These are phyloP conservation scores for Timema podura DNA, from an alignment of 2,888 invertebrate genomes.

Conservation along the genomic window DNA sequence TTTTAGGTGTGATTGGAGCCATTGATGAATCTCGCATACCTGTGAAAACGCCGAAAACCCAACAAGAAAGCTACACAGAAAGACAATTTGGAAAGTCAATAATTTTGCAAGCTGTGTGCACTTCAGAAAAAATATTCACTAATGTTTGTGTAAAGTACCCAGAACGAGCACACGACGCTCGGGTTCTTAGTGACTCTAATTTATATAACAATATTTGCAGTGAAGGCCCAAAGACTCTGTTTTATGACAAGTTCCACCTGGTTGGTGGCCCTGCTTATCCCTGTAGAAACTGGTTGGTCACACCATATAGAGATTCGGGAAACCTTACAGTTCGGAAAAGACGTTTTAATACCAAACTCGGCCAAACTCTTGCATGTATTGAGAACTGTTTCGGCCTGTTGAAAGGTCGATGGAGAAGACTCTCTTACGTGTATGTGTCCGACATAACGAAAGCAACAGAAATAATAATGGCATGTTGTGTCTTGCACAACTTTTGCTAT, in stretches of 20 bases:
- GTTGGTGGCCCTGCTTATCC: constrained; percentile 20
- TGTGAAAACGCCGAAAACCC: not conserved
- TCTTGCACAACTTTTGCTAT: constrained; percentile 20
- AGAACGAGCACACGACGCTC: not conserved
- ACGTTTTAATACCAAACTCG: constrained; percentile 18
- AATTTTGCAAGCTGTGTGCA: constrained; percentile 3
- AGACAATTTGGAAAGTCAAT: not conserved
- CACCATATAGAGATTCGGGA: constrained; percentile 19
- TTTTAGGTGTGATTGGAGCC: not conserved
- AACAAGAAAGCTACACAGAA: not conserved
- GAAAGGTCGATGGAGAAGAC: constrained; percentile 15
- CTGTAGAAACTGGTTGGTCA: constrained; percentile 5
- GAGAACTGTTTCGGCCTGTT: constrained; percentile 17
- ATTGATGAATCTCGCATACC: not conserved
- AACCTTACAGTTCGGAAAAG: constrained; percentile 17
- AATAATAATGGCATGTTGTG: constrained; percentile 20
- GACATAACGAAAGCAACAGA: not conserved
- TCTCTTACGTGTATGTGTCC: constrained; percentile 6
- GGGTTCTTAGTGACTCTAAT: not conserved
- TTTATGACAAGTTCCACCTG: constrained; percentile 8
- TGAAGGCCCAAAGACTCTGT: not conserved
- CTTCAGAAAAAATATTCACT: not conserved
- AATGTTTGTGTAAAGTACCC: not conserved
- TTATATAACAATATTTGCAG: not conserved
- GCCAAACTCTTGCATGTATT: not conserved